phyloP scores from a whole-genome alignment of 2,113 vertebrate genomes.

The Deroptyus accipitrinus region DNA sequence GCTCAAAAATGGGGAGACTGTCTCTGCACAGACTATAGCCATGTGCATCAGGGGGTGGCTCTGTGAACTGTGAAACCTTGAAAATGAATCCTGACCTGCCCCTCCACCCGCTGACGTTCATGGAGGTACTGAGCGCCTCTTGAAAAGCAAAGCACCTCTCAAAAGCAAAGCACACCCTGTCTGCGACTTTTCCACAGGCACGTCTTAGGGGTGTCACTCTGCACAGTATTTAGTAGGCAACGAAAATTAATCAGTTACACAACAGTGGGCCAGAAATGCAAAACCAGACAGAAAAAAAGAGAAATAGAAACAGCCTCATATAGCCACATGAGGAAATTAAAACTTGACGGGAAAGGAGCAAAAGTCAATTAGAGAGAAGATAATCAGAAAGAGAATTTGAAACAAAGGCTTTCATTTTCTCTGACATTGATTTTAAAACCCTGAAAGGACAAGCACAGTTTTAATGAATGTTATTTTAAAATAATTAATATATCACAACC shows the following conservation, averaged over 20 bases:
- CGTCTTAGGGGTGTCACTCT: neutral
- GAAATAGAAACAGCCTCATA: neutral
- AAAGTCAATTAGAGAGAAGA: conserved; percentile 60
- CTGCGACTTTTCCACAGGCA: neutral
- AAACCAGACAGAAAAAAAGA: neutral
- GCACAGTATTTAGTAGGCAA: neutral
- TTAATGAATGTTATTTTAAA: conserved; percentile 58
- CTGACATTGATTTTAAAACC: conserved; percentile 25
- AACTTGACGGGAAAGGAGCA: conserved; percentile 32
- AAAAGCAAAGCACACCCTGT: neutral
- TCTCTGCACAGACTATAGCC: neutral
- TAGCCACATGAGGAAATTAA: conserved; percentile 36
- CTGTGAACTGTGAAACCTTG: neutral
- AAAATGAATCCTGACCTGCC: neutral
- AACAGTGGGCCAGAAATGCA: neutral
- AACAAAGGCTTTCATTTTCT: conserved; percentile 51
- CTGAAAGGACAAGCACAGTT: conserved; percentile 13
- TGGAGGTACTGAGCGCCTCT: neutral
- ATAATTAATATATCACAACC: conserved; percentile 49
- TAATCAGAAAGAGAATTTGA: conserved; percentile 48
- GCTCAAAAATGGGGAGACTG: neutral
- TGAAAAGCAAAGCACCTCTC: neutral
- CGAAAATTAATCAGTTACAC: neutral
- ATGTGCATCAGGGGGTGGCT: no score
- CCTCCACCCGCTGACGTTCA: neutral